Base-by-base conservation (phyloP, 2,888 invertebrate genomes). In the Dioctria linearis region DNA sequence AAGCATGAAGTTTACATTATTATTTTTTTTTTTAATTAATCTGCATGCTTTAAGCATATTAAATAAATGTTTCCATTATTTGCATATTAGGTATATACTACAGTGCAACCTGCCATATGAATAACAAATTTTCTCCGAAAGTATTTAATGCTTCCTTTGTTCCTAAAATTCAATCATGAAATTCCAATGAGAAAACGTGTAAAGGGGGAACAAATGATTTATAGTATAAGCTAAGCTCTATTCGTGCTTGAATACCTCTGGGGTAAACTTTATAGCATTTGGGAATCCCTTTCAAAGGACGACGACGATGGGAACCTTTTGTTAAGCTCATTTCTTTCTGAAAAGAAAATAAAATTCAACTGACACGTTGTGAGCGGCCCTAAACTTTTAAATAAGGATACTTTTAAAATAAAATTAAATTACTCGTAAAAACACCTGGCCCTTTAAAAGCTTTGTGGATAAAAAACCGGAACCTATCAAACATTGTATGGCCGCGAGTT, bases 381-480 rank as follows among this genome's bases (percentile, higher is more conserved):
- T 57, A 46, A 61, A 76, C 43, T 43, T 71, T 76, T 76, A 76
- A 76, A 76, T 76, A 63, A 46, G 61, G 61, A 61, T 76, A 63
- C 46, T 46, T 76, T 63, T 76, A 76, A 61, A 59, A 76, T 63
- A 76, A 76, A 76, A 61, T 76, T 57, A 57, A 73, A 73, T 73
- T 73, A 73, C 13, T 73, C 73, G 73, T 73, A 73, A 73, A 73
- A 73, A 46, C 54, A 69, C 69, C 69, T 69, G 49, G 69, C 11
- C 25, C 25, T 11, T 54, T 54, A 54, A 11, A 54, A 54, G 54
- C 54, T 11, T 4, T n/a, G 54, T 11, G 54, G 11, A 11, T n/a
- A 54, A 46, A 54, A 3, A 54, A 54, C 6, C 6, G 54, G 11
- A 54, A 11, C 54, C 54, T 4, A 4, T n/a, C 6, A 54, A 54